Conservation (phyloP, 1,140 invertebrate genomes). For the Bacillus rossius region DNA sequence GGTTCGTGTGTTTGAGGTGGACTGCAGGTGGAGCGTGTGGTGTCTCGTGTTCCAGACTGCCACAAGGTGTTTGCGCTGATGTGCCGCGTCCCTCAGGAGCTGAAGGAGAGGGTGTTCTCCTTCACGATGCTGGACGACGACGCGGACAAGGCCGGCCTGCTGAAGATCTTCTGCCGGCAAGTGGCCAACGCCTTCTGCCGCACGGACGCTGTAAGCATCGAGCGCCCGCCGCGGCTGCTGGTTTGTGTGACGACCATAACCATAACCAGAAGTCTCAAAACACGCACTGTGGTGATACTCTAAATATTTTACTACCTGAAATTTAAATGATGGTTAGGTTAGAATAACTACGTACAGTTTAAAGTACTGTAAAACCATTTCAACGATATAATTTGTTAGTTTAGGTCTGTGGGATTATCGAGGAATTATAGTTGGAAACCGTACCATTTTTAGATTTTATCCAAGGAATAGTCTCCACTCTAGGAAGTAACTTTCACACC, state of each 20-base stretch:
- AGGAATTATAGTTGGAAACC: no score
- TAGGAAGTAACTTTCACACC: no score
- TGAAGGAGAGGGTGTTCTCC: slow-evolving; percentile 83
- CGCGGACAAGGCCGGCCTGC: slow-evolving; percentile 71
- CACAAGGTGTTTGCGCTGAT: slow-evolving; percentile 85
- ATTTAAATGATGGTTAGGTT: no score
- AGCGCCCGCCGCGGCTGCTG: no score
- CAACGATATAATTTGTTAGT: no score
- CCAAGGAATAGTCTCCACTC: no score
- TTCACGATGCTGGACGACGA: slow-evolving; percentile 78
- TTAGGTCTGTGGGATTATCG: no score
- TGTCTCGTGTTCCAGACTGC: slow-evolving; percentile 64
- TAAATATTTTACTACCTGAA: slow-evolving; percentile 3
- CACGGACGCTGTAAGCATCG: slow-evolving; percentile 65
- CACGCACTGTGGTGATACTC: slow-evolving; percentile 1
- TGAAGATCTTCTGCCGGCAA: slow-evolving; percentile 76
- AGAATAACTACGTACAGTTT: no score
- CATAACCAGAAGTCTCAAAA: background rate
- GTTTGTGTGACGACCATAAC: background rate
- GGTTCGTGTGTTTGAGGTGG: no score
- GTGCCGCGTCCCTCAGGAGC: slow-evolving; percentile 72
- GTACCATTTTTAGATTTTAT: no score
- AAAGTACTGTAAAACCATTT: no score
- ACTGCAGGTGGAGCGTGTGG: no score
- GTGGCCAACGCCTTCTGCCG: slow-evolving; percentile 83